These are phyloP conservation scores for Pemphredon lugubris DNA, from an alignment of 2,888 invertebrate genomes.

Conservation along the genomic window DNA sequence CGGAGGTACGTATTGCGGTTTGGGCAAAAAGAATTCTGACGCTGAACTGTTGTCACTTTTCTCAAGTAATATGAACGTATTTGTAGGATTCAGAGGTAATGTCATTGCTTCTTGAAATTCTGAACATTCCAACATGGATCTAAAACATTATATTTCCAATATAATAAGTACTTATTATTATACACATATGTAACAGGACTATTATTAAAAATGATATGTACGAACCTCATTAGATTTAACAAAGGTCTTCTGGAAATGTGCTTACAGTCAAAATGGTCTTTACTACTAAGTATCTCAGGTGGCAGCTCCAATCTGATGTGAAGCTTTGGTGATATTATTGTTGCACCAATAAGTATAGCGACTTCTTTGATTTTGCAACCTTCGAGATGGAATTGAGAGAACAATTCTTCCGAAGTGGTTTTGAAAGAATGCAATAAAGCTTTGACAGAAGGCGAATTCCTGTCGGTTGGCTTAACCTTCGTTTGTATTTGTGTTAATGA, in stretches of 20 bases:
- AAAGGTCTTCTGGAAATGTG: constrained; percentile 77
- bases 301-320: constrained; percentile 74
- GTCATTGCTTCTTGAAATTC: constrained; percentile 77
- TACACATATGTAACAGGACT: not conserved
- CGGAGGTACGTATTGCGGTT: constrained; percentile 72
- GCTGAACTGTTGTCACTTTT: constrained; percentile 71
- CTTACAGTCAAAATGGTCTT: constrained; percentile 72
- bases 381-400: constrained; percentile 68
- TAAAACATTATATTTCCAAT: constrained; percentile 47
- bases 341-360: constrained; percentile 77
- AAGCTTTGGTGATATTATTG: constrained; percentile 77
- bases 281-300: constrained; percentile 69
- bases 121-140: constrained; percentile 74
- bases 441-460: constrained; percentile 67
- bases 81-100: constrained; percentile 74
- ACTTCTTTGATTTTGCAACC: constrained; percentile 75
- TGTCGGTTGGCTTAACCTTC: constrained; percentile 70
- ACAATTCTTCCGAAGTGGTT: constrained; percentile 70
- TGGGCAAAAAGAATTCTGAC: constrained; percentile 77
- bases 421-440: constrained; percentile 65
- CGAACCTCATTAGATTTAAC: constrained; percentile 77
- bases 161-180: not conserved
- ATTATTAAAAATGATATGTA: constrained; percentile 9
- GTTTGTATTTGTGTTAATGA: constrained; percentile 71
- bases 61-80: constrained; percentile 77